phyloP scores from a whole-genome alignment of 2,888 invertebrate species.

The Drosophila kuntzei region DNA sequence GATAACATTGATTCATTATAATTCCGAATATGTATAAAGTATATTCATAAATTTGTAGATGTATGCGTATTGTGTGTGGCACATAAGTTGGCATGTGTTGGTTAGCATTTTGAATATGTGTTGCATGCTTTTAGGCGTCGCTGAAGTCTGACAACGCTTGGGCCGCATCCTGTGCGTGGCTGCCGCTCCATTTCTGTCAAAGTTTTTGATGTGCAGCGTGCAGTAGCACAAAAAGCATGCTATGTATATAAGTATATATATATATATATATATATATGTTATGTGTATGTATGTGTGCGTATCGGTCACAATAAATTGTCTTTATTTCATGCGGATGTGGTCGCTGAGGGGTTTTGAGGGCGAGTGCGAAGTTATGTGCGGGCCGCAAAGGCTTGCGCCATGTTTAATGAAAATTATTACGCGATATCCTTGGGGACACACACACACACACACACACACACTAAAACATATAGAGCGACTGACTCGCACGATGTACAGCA shows the following conservation, averaged over 20 bases:
- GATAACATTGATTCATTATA: conserved; percentile 16
- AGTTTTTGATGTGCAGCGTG: conserved; percentile 69
- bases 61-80: conserved; percentile 1
- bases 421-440: conserved; percentile 74
- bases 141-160: conserved; percentile 38
- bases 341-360: conserved; percentile 24
- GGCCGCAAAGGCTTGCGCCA: conserved; percentile 65
- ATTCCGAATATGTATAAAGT: conserved; percentile 16
- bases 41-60: not conserved
- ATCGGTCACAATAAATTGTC: conserved; percentile 77
- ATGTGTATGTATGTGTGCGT: conserved; percentile 52
- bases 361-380: conserved; percentile 36
- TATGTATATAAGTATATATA: conserved; percentile 15
- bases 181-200: conserved; percentile 75
- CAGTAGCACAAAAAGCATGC: conserved; percentile 56
- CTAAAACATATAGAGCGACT: conserved; percentile 16
- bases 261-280: conserved; percentile 19
- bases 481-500: conserved; percentile 51
- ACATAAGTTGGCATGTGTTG: conserved; percentile 26
- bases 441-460: conserved; percentile 20
- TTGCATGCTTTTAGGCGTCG: conserved; percentile 53
- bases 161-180: conserved; percentile 62
- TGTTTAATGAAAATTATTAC: conserved; percentile 82
- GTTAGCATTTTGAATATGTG: conserved; percentile 44
- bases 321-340: conserved; percentile 69